Evolutionary conservation across 2,797 vertebrate genomes (phyloP).

Genomic region (Sebastes diploproa): DNA sequence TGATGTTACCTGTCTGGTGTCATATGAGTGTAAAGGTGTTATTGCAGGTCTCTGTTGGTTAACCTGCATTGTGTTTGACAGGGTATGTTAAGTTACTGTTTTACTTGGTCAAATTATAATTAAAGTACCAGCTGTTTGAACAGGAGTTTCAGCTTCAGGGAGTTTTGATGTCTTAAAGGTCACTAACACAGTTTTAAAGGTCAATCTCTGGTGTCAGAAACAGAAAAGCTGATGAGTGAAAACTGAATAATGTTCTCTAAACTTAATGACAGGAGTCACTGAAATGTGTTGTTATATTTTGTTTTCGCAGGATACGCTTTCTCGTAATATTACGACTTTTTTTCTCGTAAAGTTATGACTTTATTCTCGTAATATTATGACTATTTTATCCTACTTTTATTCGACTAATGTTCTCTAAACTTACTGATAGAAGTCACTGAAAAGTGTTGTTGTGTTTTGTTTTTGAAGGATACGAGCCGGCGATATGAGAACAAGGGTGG

Average conservation of each 20-base stretch:
- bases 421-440: not conserved
- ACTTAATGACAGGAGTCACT: not conserved
- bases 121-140: not conserved
- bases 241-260: not conserved
- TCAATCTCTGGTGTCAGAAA: not conserved
- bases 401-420: no score
- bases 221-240: no score
- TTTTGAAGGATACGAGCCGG: slow-evolving; percentile 89
- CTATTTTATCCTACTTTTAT: no score
- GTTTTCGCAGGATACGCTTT: slow-evolving; percentile 84
- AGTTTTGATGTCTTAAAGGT: not conserved
- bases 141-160: not conserved
- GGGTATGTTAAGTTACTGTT: not conserved
- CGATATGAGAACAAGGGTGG: slow-evolving; percentile 97
- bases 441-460: slow-evolving; percentile 9
- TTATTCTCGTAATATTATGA: no score
- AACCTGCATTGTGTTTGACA: not conserved
- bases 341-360: no score
- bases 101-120: not conserved
- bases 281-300: not conserved
- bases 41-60: not conserved
- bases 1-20: not conserved
- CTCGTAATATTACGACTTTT: no score
- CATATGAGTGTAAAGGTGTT: not conserved
- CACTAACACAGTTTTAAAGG: not conserved